Base-by-base conservation (phyloP, 2,888 invertebrate species). In the Petrolisthes cinctipes region DNA sequence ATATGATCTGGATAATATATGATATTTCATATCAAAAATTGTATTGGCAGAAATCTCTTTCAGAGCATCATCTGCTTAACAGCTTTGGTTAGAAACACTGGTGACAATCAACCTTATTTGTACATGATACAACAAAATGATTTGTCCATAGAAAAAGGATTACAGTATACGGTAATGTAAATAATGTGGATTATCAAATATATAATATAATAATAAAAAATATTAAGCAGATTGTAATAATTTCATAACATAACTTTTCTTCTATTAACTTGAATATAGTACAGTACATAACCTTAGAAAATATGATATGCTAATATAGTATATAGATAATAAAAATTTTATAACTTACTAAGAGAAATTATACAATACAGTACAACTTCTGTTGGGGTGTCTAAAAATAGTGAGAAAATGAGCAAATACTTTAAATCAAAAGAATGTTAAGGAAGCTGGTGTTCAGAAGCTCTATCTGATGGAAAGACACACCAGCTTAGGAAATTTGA, bases 21-120 rank as follows among this genome's bases (percentile, higher is more conserved):
- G 71, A 71, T 71, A 71, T 71, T 71, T n/a, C 20, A 71, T 71
- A 71, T 20, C 17, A 71, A 61, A 71, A 71, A 17, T 71, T 71
- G 71, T 71, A 71, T 7, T n/a, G 14, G 20, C 17, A 11, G 61
- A 61, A 9, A 11, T 11, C 61, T 61, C 61, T 61, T 61, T 61
- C 61, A 61, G 61, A 61, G 61, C 20, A n/a, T 14, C 20, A 71
- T n/a, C 71, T 71, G 20, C 71, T 71, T n/a, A 7, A n/a, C n/a
- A 71, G 71, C 71, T 71, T 71, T 71, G 71, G 71, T 71, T n/a
- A 20, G 20, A 9, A 20, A n/a, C 71, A 71, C 20, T 71, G 5
- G 71, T n/a, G 20, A 71, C 14, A 71, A 20, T n/a, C 71, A 71
- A 14, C 71, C 71, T 20, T 71, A 61, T 71, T 71, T 71, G 71